Evolutionary conservation across 2,113 vertebrate species (phyloP).

Genomic region (Psittacula cyanocephala): DNA sequence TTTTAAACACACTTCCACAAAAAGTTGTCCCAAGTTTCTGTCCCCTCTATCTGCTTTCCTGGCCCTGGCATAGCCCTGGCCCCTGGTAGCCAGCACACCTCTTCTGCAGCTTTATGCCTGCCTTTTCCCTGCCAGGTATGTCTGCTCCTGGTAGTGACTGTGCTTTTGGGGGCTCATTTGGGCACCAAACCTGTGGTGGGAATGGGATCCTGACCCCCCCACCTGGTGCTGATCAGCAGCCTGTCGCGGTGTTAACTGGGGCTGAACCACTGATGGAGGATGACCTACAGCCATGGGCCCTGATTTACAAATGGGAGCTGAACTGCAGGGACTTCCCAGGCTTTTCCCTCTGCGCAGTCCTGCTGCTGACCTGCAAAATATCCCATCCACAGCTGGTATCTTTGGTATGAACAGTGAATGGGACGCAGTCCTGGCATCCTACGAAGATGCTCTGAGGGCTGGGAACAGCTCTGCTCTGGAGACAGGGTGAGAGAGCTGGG

Average conservation of each 20-base stretch:
- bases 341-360: not conserved
- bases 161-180: not conserved
- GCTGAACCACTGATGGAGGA: not conserved
- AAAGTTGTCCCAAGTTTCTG: not conserved
- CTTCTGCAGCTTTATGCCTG: not conserved
- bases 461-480: not conserved
- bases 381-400: fast-evolving
- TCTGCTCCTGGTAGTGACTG: fast-evolving
- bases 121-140: fast-evolving
- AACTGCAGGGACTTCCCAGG: not conserved
- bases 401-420: fast-evolving
- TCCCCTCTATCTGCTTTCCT: not conserved
- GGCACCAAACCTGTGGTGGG: not conserved
- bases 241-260: not conserved
- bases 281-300: not conserved
- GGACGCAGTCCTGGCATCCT: not conserved
- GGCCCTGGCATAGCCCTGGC: not conserved
- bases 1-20: not conserved
- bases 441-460: not conserved
- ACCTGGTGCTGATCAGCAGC: not conserved
- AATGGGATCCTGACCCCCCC: not conserved
- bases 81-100: not conserved
- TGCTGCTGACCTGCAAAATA: not conserved
- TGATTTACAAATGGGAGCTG: not conserved
- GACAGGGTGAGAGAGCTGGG: not conserved